A percentile compares a stretch with the other conserved stretches of the same genome.
phyloP scores from a whole-genome alignment of 2,797 vertebrate genomes.

The Pitangus sulphuratus region DNA sequence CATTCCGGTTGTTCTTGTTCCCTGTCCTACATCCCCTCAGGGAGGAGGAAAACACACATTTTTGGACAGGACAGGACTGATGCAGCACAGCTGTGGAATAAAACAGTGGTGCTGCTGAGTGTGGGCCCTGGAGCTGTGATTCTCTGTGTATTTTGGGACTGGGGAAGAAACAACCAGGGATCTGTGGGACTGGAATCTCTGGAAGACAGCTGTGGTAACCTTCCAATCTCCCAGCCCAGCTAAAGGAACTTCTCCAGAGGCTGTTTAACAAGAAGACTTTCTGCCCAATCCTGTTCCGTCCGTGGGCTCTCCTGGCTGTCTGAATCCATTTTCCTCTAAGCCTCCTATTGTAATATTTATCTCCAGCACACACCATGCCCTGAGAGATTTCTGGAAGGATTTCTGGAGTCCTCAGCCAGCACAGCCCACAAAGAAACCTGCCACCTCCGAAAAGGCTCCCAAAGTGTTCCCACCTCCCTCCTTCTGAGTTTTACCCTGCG shows the following conservation, averaged over 20 bases:
- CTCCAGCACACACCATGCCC: conserved; percentile 17
- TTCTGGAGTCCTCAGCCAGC: background rate
- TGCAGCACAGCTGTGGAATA: background rate
- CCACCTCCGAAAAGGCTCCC: background rate
- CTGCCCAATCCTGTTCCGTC: background rate
- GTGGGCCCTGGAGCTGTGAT: background rate
- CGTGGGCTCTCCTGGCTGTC: background rate
- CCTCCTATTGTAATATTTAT: conserved; percentile 22
- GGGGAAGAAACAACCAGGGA: background rate
- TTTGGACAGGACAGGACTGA: background rate
- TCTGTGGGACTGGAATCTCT: background rate
- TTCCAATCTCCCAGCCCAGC: background rate
- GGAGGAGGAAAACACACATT: fast-evolving
- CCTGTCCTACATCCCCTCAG: background rate
- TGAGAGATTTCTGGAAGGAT: background rate
- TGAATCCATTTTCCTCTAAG: conserved; percentile 3
- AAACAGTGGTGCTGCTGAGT: background rate
- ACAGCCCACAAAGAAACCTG: background rate
- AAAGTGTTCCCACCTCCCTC: background rate
- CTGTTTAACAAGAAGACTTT: background rate
- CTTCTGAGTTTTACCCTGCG: background rate
- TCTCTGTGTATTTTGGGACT: background rate
- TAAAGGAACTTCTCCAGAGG: background rate
- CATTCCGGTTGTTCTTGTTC: background rate
- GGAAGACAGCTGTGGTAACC: background rate